These are phyloP conservation scores for Monochamus alternatus DNA, from an alignment of 2,888 invertebrate species.

Conservation along the genomic window DNA sequence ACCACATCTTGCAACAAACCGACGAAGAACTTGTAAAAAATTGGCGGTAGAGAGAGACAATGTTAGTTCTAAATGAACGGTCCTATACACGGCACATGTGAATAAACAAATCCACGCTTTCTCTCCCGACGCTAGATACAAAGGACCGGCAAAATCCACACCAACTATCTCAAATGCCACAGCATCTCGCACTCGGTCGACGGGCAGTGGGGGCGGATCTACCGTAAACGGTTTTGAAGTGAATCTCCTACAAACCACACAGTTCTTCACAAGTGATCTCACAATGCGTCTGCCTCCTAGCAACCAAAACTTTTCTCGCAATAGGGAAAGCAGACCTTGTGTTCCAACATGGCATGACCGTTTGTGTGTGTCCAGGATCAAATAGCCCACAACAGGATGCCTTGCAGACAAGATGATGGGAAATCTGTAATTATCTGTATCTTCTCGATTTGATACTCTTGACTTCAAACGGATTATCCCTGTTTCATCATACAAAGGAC, in stretches of 20 bases:
- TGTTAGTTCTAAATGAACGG: slow-evolving; percentile 39
- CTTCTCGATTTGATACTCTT: slow-evolving; percentile 19
- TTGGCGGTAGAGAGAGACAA: slow-evolving; percentile 55
- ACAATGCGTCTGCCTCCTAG: slow-evolving; percentile 9
- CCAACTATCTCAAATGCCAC: slow-evolving; percentile 59
- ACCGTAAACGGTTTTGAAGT: slow-evolving; percentile 43
- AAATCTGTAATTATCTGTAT: slow-evolving; percentile 19
- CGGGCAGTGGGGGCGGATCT: slow-evolving; percentile 55
- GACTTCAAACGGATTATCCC: slow-evolving; percentile 17
- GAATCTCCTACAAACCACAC: slow-evolving; percentile 47
- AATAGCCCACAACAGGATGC: slow-evolving; percentile 6
- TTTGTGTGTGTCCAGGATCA: slow-evolving; percentile 20
- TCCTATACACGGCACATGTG: slow-evolving; percentile 14
- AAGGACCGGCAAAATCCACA: slow-evolving; percentile 64
- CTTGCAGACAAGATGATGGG: slow-evolving; percentile 25
- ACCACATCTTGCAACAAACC: slow-evolving; percentile 30
- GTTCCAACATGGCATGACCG: slow-evolving; percentile 24
- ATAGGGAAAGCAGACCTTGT: slow-evolving; percentile 16
- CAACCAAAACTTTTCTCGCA: slow-evolving; percentile 6
- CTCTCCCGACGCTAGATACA: slow-evolving; percentile 53
- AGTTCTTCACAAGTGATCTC: slow-evolving; percentile 18
- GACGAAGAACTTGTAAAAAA: slow-evolving; percentile 58
- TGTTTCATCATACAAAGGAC: slow-evolving; percentile 11
- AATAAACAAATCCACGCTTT: slow-evolving; percentile 24
- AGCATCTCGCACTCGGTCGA: slow-evolving; percentile 55